A percentile compares a stretch with the other conserved stretches of the same genome.
These are phyloP conservation scores for Ornithoptera alexandrae DNA, from an alignment of 2,888 invertebrate genomes.

Conservation along the genomic window DNA sequence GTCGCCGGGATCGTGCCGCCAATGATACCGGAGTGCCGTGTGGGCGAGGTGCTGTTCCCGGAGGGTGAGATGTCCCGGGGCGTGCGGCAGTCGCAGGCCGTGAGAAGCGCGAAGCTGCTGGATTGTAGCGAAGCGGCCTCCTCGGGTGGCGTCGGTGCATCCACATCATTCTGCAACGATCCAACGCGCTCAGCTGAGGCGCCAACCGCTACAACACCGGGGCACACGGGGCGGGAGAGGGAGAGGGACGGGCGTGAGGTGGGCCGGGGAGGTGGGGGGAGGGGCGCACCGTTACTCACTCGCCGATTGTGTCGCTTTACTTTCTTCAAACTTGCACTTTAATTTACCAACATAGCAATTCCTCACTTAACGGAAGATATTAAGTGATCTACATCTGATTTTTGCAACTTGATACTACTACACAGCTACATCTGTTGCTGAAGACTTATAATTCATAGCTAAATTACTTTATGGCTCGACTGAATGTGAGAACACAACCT, in stretches of 20 bases:
- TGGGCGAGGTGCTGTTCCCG: conserved; percentile 20
- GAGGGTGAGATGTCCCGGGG: conserved; percentile 32
- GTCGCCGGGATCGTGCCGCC: conserved; percentile 32
- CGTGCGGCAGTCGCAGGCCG: conserved; percentile 46
- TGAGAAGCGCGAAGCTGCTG: conserved; percentile 43
- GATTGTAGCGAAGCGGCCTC: conserved; percentile 52
- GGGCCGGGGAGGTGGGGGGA: conserved; percentile 33
- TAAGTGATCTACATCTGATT: too few species aligned
- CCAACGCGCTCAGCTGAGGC: conserved; percentile 73
- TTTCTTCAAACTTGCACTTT: neutral
- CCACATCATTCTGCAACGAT: conserved; percentile 78
- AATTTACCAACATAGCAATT: too few species aligned
- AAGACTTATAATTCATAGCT: too few species aligned
- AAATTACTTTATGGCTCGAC: too few species aligned
- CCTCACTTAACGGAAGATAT: too few species aligned
- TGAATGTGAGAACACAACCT: too few species aligned
- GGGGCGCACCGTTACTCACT: conserved; percentile 68
- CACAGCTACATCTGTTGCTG: too few species aligned
- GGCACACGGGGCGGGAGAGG: conserved; percentile 35
- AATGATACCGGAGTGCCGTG: conserved; percentile 25
- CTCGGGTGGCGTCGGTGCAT: conserved; percentile 73
- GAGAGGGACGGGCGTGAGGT: conserved; percentile 26
- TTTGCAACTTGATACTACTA: too few species aligned
- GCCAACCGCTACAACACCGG: conserved; percentile 65
- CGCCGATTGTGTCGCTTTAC: conserved; percentile 51